Base-by-base conservation (phyloP, 2,888 invertebrate species). In the Sinohyriopsis cumingii region DNA sequence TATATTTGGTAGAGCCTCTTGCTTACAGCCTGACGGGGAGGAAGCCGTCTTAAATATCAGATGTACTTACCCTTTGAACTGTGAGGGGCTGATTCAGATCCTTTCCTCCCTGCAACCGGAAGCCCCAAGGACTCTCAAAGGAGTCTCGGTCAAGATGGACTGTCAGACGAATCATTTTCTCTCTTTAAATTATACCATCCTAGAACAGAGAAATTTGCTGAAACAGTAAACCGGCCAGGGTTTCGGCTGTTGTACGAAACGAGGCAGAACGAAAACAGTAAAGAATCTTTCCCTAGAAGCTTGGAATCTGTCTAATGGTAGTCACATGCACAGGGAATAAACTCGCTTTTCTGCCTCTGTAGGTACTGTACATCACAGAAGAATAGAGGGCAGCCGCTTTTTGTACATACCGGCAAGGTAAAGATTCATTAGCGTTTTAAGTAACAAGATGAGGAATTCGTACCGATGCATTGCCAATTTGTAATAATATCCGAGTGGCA, bases 41-140 rank as follows among this genome's bases (percentile, higher is more conserved):
- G 45, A 45, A 45, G 45, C 9, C 45, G 12, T 45, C 12, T 45
- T 45, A 15, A 15, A 45, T 45, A 45, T 45, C 45, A 45, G 19
- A 45, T 33, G 45, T 70, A 87, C 89, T 88, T 79, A 90, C 90
- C 87, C 89, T 80, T 77, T 90, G 90, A 54, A 90, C 82, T 63
- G 84, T 82, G 15, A 90, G 84, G 55, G 87, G 82, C 67, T 86
- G 82, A 63, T 85, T 85, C 64, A 89, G 81, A 76, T 90, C 90
- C 85, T 85, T 87, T 62, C 90, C 90, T 62, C 90, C 90, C 79
- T 90, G 89, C 66, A 90, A 82, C 33, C 90, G 84, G 82, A 90
- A 89, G 69, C 90, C 90, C 90, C 90, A 90, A 64, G 89, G 88
- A 69, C 88, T 89, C 68, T 82, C 81, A 78, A 89, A 84, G 77